These are phyloP conservation scores for Trachelipus rathkii DNA, from an alignment of 1,140 invertebrate genomes.

Conservation along the genomic window DNA sequence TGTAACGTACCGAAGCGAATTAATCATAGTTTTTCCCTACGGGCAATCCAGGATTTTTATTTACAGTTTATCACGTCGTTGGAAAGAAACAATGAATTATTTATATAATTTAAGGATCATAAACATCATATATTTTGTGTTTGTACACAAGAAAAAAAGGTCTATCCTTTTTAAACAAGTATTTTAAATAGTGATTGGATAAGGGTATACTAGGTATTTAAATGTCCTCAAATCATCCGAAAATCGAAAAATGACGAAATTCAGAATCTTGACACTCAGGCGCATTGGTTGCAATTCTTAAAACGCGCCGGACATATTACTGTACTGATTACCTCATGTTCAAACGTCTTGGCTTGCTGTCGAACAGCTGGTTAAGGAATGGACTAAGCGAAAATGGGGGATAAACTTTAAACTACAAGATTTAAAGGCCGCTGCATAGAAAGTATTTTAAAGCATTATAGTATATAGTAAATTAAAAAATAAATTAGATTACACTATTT, in stretches of 20 bases:
- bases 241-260: not conserved
- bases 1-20: not conserved
- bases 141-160: not conserved
- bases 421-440: not conserved
- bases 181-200: not conserved
- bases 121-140: not conserved
- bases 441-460: not conserved
- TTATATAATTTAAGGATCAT: not conserved
- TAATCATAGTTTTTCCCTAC: not conserved
- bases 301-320: not conserved
- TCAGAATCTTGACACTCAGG: not conserved
- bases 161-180: not conserved
- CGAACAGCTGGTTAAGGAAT: not conserved
- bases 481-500: not conserved
- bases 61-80: not conserved
- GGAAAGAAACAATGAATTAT: not conserved
- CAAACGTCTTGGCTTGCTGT: not conserved
- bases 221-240: not conserved
- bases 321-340: not conserved
- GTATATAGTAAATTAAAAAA: not conserved
- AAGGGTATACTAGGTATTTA: not conserved
- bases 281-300: not conserved
- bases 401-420: too few species aligned
- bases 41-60: not conserved
- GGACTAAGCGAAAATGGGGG: not conserved